Conservation (phyloP, 2,113 vertebrate species). For the Podarcis muralis region DNA sequence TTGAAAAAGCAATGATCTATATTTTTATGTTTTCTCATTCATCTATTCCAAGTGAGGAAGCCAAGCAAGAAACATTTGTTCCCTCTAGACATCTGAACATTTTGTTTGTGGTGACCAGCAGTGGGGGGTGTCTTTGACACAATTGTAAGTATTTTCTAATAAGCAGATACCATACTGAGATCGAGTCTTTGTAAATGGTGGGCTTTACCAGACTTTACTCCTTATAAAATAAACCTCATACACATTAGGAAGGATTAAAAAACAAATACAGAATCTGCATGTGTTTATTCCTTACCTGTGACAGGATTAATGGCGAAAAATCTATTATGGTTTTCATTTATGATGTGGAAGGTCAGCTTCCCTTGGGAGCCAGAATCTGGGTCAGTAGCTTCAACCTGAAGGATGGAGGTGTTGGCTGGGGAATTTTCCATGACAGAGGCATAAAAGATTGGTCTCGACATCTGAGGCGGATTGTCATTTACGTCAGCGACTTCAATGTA, state of each 20-base stretch:
- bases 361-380: conserved; percentile 84
- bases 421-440: conserved; percentile 86
- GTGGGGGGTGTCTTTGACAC: not conserved
- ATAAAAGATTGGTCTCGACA: conserved; percentile 89
- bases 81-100: not conserved
- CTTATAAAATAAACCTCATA: not conserved
- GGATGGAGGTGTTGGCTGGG: conserved; percentile 77
- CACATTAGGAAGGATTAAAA: not conserved
- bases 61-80: not conserved
- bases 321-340: conserved; percentile 80
- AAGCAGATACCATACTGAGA: not conserved
- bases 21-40: not conserved
- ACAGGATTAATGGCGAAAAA: conserved; percentile 82
- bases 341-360: conserved; percentile 88
- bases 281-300: conserved; percentile 83
- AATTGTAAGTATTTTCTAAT: too few species aligned
- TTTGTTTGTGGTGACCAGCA: not conserved
- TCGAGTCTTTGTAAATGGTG: not conserved
- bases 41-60: not conserved
- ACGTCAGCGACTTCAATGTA: conserved; percentile 90
- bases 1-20: not conserved
- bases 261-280: not conserved
- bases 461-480: conserved; percentile 93
- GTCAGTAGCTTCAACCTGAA: conserved; percentile 85
- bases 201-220: not conserved